Evolutionary conservation across 2,113 vertebrate genomes (phyloP).

Genomic region (Tachysurus fulvidraco): DNA sequence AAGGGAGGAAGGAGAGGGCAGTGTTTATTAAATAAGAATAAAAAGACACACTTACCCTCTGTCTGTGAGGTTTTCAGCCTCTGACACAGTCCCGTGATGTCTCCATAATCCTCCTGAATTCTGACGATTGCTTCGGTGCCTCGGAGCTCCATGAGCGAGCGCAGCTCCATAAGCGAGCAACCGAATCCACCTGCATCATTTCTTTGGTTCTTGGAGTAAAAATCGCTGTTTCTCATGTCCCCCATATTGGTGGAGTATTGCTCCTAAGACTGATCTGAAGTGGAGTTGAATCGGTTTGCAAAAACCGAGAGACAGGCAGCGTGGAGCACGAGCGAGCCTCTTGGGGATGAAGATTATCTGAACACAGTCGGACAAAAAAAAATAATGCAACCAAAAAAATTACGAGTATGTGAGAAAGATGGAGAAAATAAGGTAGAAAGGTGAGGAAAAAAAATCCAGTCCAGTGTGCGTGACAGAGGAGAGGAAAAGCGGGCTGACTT

Average conservation of each 20-base stretch:
- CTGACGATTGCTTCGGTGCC: constrained; percentile 94
- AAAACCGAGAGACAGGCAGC: constrained; percentile 11
- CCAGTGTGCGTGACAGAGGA: constrained; percentile 53
- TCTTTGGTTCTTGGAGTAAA: constrained; percentile 99
- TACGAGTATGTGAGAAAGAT: not conserved
- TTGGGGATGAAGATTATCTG: constrained; percentile 14
- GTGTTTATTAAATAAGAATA: not conserved
- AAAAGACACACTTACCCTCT: constrained; percentile 81
- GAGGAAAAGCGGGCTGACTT: constrained; percentile 61
- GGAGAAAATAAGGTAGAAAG: constrained; percentile 1
- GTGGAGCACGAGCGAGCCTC: not conserved
- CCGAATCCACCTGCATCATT: constrained; percentile 89
- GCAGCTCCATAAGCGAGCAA: constrained; percentile 91
- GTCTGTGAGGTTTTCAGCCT: constrained; percentile 91
- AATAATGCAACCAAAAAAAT: not conserved
- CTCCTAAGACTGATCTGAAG: constrained; percentile 63
- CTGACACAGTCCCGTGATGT: constrained; percentile 90
- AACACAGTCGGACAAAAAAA: not conserved
- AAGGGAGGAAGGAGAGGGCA: not conserved
- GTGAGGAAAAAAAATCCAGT: constrained; percentile 57
- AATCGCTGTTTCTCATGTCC: constrained; percentile 99
- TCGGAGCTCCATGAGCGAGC: constrained; percentile 96
- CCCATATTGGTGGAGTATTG: constrained; percentile 85
- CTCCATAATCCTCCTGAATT: constrained; percentile 94
- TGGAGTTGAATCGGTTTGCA: constrained; percentile 16